These are phyloP conservation scores for Poecile montanus DNA, from an alignment of 2,797 vertebrate species.

Conservation along the genomic window DNA sequence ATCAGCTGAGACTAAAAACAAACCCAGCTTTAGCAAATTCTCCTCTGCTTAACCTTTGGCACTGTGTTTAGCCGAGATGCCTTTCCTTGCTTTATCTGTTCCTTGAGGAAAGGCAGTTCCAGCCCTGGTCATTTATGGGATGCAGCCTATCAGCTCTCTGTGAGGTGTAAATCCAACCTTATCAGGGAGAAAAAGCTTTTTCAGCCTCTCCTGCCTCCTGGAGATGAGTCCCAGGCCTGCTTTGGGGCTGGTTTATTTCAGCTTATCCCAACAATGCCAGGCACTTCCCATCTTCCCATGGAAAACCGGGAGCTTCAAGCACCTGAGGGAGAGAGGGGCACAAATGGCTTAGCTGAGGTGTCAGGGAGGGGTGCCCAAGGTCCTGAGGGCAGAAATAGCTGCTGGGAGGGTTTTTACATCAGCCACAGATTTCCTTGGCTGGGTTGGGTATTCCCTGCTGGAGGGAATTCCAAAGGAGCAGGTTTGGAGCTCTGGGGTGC, in stretches of 20 bases:
- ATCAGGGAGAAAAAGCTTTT: constrained; percentile 62
- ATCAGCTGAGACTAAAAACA: constrained; percentile 6
- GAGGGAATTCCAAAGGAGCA: not conserved
- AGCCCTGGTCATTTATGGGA: not conserved
- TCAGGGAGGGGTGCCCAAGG: not conserved
- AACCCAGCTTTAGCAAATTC: not conserved
- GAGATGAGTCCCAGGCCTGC: constrained; percentile 8
- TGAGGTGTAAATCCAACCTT: constrained; percentile 67
- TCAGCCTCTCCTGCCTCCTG: not conserved
- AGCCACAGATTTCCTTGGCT: not conserved
- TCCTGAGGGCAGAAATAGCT: not conserved
- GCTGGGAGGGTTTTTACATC: not conserved
- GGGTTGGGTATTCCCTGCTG: not conserved
- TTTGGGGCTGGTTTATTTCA: constrained; percentile 27
- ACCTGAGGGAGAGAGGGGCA: not conserved
- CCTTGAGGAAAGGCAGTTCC: not conserved
- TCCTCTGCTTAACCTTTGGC: constrained; percentile 51
- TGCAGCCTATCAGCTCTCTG: constrained; percentile 30
- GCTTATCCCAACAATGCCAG: not conserved
- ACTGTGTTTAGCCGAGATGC: not conserved
- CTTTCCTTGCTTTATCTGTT: constrained; percentile 46
- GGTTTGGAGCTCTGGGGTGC: not conserved
- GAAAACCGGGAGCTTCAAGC: not conserved
- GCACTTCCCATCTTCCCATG: not conserved
- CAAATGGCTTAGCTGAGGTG: not conserved